phyloP scores from a whole-genome alignment of 2,113 vertebrate species.

The Amphilophus citrinellus region DNA sequence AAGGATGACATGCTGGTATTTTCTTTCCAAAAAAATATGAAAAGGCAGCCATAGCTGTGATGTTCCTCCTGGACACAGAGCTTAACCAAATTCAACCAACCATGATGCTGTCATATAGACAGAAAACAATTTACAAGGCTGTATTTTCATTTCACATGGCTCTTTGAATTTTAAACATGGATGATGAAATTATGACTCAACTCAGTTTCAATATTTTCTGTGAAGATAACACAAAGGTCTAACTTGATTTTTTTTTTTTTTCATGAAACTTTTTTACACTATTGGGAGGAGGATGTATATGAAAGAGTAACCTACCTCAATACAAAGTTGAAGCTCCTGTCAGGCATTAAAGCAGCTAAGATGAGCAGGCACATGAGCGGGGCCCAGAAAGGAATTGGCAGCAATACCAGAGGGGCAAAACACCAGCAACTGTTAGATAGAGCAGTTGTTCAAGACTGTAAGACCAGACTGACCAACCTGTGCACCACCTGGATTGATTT shows the following conservation, averaged over 20 bases:
- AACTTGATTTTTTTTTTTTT: background rate
- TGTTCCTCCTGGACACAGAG: conserved; percentile 31
- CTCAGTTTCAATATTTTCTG: background rate
- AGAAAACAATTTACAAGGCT: background rate
- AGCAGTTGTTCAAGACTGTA: too few relatives aligned
- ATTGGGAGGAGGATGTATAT: too few relatives aligned
- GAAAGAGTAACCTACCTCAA: too few relatives aligned
- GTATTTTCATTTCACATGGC: conserved; percentile 9
- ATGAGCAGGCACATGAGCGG: too few relatives aligned
- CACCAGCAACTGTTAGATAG: too few relatives aligned
- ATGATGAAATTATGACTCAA: conserved; percentile 57
- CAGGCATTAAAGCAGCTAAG: too few relatives aligned
- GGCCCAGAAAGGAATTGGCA: too few relatives aligned
- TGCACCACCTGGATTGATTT: too few relatives aligned
- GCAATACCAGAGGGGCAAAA: too few relatives aligned
- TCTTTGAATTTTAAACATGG: conserved; percentile 25
- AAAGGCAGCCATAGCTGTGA: conserved; percentile 15
- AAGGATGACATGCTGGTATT: background rate
- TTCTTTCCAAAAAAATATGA: conserved; percentile 16
- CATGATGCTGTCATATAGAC: background rate
- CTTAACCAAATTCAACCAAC: conserved; percentile 14
- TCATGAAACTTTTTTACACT: background rate
- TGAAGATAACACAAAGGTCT: background rate
- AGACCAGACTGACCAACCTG: too few relatives aligned
- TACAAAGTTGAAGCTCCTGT: too few relatives aligned